Evolutionary conservation across 2,113 vertebrate genomes (phyloP), one percentile per base, ranked within the genome.

Genomic region (Nothoprocta perdicaria): DNA sequence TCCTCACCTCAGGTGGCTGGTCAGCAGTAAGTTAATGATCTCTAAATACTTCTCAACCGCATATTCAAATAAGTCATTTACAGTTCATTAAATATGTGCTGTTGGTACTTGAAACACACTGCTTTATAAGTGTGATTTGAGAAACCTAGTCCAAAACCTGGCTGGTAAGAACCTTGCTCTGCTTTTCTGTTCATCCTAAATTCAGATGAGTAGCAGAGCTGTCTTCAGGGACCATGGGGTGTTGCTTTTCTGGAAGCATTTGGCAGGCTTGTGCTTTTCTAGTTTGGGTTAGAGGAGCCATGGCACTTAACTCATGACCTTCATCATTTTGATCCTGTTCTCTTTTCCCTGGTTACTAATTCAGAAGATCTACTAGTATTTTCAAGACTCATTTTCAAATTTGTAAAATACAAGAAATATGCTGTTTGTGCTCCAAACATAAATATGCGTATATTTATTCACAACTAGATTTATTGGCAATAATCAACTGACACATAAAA

Each of bases 11-110:
- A 74, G 82, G 65, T 86, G 76, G 69, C 55, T 92, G 88, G 90
- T 95, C 93, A 94, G 92, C 88, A 94, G 60, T 80, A 89, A 89
- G 76, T 92, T 92, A 95, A 94, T 94, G 91, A 67, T 67, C 84
- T 60, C 79, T 83, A 87, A 71, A 87, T 38, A 83, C 68, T 83
- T 91, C 43, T 83, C 85, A 88, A 94, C 87, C 89, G 24, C 76
- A 66, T 86, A 95, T 83, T 88, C 65, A 88, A 71, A 77, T 91
- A 95, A 93, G 68, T 95, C 8, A 87, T 93, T 85, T 93, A 80
- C 73, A 90, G 80, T 57, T 87, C 86, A 95, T 95, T 93, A 93
- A 91, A 90, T 75, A 65, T 1, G 6, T 81, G 26, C 10, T 75
- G 33, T 84, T 43, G 6, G 27, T 80, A 79, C 57, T 80, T 72